Evolutionary conservation across 2,888 invertebrate genomes (phyloP), one percentile per base, ranked within the genome.

Genomic region (Eupithecia subfuscata): DNA sequence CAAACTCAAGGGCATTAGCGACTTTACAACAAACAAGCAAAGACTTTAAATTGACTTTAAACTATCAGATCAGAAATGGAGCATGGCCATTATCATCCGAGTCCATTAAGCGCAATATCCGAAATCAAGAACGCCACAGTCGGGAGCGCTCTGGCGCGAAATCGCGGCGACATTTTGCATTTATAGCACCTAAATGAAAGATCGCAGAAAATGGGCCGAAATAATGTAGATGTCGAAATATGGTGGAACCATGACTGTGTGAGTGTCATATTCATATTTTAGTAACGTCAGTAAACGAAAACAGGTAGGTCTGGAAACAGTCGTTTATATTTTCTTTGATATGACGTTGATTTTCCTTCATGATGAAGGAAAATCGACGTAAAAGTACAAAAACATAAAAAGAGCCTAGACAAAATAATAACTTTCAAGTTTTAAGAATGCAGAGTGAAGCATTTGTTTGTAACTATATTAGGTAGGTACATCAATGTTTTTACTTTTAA

Each of bases 141-240:
- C 75, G 80, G 75, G 79, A 86, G 85, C 85, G 84, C 82, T 85
- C 82, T 43, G 14, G 7, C 8, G 82, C 82, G 80, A 85, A 88
- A 90, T 89, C 88, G 88, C 87, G 85, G 79, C 83, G 84, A 85
- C 87, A 7, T 7, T 37, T 86, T 89, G 90, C 90, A 91, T 91
- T 90, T 90, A 90, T 86, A 90, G 88, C 85, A 89, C 88, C 89
- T 85, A 88, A 90, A 90, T 90, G 88, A 89, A 90, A 89, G 84
- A 88, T 88, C 85, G 84, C 82, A 85, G 86, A 86, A 88, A 88
- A 86, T 37, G 7, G 37, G 37, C 2, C 5, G 37, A 71, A 6
- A 37, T 87, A 84, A n/a, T 82, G 87, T 86, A 82, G 82, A 71
- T 48, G 56, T 68, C 12, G n/a, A 16, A 40, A 48, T 40, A 43